These are phyloP conservation scores for Tupaia chinensis DNA, from an alignment of 2,113 vertebrate genomes.

Conservation along the genomic window DNA sequence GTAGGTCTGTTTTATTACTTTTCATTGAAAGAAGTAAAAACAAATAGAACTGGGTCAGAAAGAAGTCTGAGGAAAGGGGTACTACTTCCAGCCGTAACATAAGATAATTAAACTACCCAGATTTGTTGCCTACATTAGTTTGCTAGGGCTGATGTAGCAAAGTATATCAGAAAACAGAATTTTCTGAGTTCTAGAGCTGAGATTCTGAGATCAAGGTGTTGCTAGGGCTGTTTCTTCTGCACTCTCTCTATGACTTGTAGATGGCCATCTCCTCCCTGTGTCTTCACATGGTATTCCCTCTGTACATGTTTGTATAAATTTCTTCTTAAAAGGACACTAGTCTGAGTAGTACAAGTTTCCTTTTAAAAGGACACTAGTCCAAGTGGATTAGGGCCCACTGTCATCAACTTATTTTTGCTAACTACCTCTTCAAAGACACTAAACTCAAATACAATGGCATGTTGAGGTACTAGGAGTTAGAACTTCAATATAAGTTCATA, in stretches of 20 bases:
- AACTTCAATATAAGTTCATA: neutral
- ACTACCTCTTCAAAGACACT: neutral
- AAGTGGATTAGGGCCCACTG: neutral
- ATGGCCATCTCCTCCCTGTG: neutral
- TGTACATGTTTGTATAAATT: neutral
- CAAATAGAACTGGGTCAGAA: neutral
- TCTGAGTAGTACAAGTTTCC: no score
- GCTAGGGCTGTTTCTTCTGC: neutral
- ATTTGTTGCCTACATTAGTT: neutral
- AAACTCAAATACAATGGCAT: neutral
- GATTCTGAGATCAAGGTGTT: neutral
- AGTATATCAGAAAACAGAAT: neutral
- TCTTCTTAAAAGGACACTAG: no score
- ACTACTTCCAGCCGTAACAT: neutral
- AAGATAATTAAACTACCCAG: neutral
- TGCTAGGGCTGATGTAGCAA: neutral
- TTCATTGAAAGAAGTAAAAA: neutral
- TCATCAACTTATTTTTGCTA: neutral
- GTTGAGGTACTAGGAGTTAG: neutral
- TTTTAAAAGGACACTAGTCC: neutral
- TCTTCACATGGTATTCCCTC: neutral
- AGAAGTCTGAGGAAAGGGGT: neutral
- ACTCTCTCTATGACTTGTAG: neutral
- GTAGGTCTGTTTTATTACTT: no score
- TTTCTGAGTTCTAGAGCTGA: slow-evolving; percentile 29